Conservation (phyloP, 2,797 vertebrate genomes). For the Tangara arthus region DNA sequence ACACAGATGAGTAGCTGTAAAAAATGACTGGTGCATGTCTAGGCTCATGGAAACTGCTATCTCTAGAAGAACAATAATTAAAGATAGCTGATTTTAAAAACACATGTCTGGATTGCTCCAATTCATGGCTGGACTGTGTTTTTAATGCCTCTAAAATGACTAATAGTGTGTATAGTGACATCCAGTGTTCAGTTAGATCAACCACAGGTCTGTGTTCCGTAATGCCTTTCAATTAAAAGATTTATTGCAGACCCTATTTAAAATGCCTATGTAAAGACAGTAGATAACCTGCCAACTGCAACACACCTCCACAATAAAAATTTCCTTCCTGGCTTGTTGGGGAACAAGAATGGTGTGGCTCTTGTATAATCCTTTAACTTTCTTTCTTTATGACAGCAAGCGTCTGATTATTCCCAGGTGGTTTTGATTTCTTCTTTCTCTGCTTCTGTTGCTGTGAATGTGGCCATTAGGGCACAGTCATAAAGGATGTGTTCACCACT, state of each 20-base stretch:
- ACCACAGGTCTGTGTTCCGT: constrained; percentile 37
- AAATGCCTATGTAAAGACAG: constrained; percentile 69
- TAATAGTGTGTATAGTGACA: constrained; percentile 66
- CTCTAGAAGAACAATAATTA: not conserved
- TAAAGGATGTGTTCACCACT: constrained; percentile 78
- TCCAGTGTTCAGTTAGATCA: constrained; percentile 69
- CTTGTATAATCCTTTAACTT: constrained; percentile 70
- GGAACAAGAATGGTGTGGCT: constrained; percentile 68
- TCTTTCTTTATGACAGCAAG: constrained; percentile 74
- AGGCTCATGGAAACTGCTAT: not conserved
- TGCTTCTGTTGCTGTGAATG: constrained; percentile 70
- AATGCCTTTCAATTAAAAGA: constrained; percentile 60
- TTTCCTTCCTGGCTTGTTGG: constrained; percentile 75
- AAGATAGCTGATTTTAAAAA: not conserved
- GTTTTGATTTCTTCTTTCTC: constrained; percentile 64
- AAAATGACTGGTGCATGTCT: not conserved
- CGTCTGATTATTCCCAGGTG: constrained; percentile 78
- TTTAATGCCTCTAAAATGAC: constrained; percentile 49
- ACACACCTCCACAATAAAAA: constrained; percentile 76
- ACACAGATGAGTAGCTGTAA: not conserved
- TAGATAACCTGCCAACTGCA: constrained; percentile 69
- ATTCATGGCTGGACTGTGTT: not conserved
- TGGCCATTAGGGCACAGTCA: constrained; percentile 72
- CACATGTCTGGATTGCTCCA: not conserved
- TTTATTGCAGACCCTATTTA: constrained; percentile 55